Conservation (phyloP, 2,888 invertebrate species). For the Fabriciana adippe region DNA sequence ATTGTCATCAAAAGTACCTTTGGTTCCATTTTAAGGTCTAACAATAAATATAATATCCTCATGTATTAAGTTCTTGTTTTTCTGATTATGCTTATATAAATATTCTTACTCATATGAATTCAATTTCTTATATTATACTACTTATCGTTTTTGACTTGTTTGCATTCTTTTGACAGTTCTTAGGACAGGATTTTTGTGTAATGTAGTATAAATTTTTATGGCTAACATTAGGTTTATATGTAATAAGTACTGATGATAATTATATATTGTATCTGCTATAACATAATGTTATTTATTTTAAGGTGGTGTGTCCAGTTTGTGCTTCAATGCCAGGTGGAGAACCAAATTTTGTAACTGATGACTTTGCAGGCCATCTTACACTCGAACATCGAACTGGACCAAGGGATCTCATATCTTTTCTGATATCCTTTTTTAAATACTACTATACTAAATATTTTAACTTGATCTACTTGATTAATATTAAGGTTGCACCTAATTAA, state of each 20-base stretch:
- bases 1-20: too few relatives aligned
- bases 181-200: neutral
- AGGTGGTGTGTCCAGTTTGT: conserved; percentile 97
- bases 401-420: conserved; percentile 95
- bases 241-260: too few relatives aligned
- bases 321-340: conserved; percentile 98
- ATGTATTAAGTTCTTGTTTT: too few relatives aligned
- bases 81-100: too few relatives aligned
- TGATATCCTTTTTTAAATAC: conserved; percentile 85
- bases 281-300: conserved; percentile 35
- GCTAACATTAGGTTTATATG: too few relatives aligned
- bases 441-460: neutral
- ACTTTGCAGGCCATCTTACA: conserved; percentile 97
- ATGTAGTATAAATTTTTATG: neutral
- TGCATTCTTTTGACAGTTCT: too few relatives aligned
- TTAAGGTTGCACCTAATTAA: neutral
- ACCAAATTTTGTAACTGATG: conserved; percentile 98
- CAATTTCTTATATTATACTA: too few relatives aligned
- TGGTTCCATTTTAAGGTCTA: too few relatives aligned
- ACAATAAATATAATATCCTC: too few relatives aligned
- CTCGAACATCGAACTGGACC: conserved; percentile 95
- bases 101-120: too few relatives aligned
- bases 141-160: too few relatives aligned
- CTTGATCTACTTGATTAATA: neutral
- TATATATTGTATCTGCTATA: too few relatives aligned